phyloP scores from a whole-genome alignment of 2,888 invertebrate genomes.

The Atrina japonica region DNA sequence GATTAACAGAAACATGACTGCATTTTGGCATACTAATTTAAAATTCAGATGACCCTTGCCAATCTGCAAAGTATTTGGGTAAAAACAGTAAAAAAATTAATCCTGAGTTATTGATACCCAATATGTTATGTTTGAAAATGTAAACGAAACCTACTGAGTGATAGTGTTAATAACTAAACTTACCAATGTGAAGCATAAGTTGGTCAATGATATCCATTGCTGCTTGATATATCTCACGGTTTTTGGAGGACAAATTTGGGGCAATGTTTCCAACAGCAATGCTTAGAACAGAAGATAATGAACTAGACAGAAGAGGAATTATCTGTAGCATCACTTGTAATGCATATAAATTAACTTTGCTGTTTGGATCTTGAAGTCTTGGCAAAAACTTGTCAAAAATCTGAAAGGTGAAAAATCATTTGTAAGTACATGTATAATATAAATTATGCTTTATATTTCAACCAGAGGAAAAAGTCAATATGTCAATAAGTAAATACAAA shows the following conservation, averaged over 20 bases:
- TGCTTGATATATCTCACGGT: conserved; percentile 76
- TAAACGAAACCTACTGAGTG: too few species aligned
- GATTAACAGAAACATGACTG: too few species aligned
- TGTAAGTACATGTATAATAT: too few species aligned
- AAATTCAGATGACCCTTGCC: too few species aligned
- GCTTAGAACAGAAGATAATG: conserved; percentile 68
- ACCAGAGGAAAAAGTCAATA: too few species aligned
- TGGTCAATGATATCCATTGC: conserved; percentile 73
- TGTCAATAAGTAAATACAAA: too few species aligned
- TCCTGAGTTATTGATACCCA: too few species aligned
- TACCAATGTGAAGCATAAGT: conserved; percentile 76
- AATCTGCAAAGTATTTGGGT: too few species aligned
- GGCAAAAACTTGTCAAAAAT: conserved; percentile 80
- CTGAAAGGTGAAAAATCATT: conserved; percentile 68
- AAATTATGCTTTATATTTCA: neutral
- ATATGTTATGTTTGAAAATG: too few species aligned
- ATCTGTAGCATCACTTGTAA: conserved; percentile 75
- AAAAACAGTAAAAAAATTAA: too few species aligned
- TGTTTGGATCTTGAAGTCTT: conserved; percentile 79
- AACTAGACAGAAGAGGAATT: conserved; percentile 69
- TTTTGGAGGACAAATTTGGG: conserved; percentile 79
- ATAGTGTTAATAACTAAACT: too few species aligned
- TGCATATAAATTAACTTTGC: conserved; percentile 79
- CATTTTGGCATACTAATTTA: too few species aligned
- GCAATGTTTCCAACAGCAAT: conserved; percentile 74